Evolutionary conservation across 2,113 vertebrate genomes (phyloP).

Genomic region (Takifugu bimaculatus): DNA sequence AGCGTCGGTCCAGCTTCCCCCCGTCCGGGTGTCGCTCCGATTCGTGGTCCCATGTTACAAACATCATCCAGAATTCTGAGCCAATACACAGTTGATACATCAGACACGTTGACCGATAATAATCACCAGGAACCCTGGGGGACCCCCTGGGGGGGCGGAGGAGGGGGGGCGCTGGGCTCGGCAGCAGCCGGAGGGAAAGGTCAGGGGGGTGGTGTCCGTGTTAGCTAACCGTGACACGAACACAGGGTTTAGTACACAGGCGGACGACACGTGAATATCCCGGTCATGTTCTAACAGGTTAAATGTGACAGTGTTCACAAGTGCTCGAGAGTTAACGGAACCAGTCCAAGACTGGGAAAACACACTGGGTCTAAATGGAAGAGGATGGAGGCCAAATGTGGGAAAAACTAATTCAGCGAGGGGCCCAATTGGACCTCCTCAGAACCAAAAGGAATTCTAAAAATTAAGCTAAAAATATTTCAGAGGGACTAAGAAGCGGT

Average conservation of each 20-base stretch:
- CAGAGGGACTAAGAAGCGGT: neutral
- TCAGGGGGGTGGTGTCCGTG: conserved; percentile 15
- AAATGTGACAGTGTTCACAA: conserved; percentile 26
- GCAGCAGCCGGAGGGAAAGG: conserved; percentile 12
- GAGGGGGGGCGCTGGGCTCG: conserved; percentile 26
- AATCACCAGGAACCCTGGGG: too few species aligned
- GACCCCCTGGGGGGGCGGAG: neutral
- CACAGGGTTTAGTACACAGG: neutral
- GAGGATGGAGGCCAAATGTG: too few species aligned
- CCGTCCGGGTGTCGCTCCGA: conserved; percentile 20
- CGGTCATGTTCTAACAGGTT: conserved; percentile 13
- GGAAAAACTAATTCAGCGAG: too few species aligned
- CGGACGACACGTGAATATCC: conserved; percentile 25
- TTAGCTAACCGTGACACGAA: conserved; percentile 16
- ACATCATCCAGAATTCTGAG: conserved; percentile 49
- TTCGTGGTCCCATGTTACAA: conserved; percentile 49
- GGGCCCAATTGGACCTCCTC: neutral
- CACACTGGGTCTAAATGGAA: neutral
- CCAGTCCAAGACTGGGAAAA: neutral
- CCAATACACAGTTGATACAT: conserved; percentile 41
- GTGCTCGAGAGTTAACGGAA: conserved; percentile 25
- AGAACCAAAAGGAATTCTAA: neutral
- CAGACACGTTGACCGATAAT: conserved; percentile 24
- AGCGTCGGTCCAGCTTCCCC: conserved; percentile 27
- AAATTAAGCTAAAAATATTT: neutral